A percentile compares a stretch with the other conserved stretches of the same genome.
Conservation (phyloP, 2,888 invertebrate species). For the Eilema depressum region DNA sequence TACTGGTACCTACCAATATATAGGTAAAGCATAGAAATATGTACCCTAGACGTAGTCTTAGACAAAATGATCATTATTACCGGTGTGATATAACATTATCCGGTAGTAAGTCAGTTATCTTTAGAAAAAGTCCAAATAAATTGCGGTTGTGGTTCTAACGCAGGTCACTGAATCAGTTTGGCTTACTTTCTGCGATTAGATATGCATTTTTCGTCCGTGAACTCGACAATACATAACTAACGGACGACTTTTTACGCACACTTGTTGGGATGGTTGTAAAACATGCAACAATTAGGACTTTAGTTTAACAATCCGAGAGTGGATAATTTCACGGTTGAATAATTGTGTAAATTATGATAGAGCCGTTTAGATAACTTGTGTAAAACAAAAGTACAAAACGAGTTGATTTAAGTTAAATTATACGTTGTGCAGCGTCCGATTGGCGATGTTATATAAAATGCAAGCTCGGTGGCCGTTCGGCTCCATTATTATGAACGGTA, state of each 20-base stretch:
- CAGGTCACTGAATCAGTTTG: constrained; percentile 33
- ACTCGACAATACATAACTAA: constrained; percentile 31
- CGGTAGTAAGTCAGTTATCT: not conserved
- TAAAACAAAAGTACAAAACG: constrained; percentile 68
- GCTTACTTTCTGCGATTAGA: constrained; percentile 43
- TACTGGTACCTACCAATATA: not conserved
- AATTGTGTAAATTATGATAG: constrained; percentile 65
- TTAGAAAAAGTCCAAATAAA: constrained; percentile 12
- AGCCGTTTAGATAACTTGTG: constrained; percentile 76
- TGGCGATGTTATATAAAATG: constrained; percentile 80
- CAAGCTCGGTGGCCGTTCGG: constrained; percentile 68
- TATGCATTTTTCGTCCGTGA: constrained; percentile 41
- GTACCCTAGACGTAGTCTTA: not conserved
- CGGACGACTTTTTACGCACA: not conserved
- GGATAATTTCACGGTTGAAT: constrained; percentile 70
- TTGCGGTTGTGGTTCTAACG: constrained; percentile 13
- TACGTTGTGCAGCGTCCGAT: constrained; percentile 68
- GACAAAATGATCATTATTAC: constrained; percentile 9
- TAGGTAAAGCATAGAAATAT: not conserved
- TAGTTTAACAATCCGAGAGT: constrained; percentile 51
- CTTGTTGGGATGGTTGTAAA: constrained; percentile 27
- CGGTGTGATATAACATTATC: constrained; percentile 18
- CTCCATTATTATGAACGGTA: constrained; percentile 70
- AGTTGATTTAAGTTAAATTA: constrained; percentile 68
- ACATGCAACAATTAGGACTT: constrained; percentile 44